Evolutionary conservation across 2,113 vertebrate genomes (phyloP), one percentile per base, ranked within the genome.

Genomic region (Salminus brasiliensis): DNA sequence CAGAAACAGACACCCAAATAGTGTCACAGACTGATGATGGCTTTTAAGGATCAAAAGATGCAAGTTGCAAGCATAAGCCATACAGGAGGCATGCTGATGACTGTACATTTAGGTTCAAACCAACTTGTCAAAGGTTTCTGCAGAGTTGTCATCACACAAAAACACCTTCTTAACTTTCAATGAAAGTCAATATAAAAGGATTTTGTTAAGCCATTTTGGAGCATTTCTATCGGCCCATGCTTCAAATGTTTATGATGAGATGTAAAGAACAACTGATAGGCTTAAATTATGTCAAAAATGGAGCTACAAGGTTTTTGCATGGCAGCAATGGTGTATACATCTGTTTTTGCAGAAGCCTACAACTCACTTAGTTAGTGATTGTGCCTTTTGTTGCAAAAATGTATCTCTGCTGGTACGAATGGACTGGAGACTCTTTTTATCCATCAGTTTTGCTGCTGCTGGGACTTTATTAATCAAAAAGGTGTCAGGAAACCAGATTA

Each of bases 401-500:
- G 89, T 78, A 41, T 99, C 98, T 87, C 96, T 95, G 76, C 97
- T 95, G 2, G 82, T 89, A 89, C 93, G 94, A 90, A 97, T 91
- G 79, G 88, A 65, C 85, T 96, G 96, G 47, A 97, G 82, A 81
- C 93, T 97, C 91, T 98, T 99, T 91, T 94, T 97, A 85, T 99
- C 98, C 88, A 98, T 86, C 80, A 97, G 89, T 90, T 98, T 99
- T 53, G 95, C 97, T 85, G 96, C 96, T 84, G 95, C 93, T 34
- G 95, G 95, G 55, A 98, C 90, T 87, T 97, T 98, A 76, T 92
- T 90, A 55, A 92, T 87, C 74, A 99, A 93, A 89, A 99, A 99
- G 30, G 88, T 91, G 87, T 99, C 98, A 5, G 96, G 94, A 92
- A 98, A 98, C 98, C 97, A 99, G 90, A 99, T 93, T 79, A 99